phyloP scores from a whole-genome alignment of 1,140 invertebrate genomes.

The Listronotus oregonensis region DNA sequence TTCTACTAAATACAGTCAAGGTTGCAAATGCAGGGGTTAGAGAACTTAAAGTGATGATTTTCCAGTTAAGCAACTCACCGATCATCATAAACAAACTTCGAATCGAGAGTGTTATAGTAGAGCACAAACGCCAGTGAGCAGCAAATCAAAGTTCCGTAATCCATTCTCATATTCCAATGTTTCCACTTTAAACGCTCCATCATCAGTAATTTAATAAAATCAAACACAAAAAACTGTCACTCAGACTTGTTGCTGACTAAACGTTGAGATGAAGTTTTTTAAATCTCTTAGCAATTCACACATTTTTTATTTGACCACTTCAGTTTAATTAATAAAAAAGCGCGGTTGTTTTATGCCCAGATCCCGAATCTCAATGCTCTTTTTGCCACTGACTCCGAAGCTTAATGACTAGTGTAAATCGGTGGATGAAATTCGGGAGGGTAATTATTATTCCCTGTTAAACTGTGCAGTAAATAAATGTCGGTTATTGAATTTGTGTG shows the following conservation, averaged over 20 bases:
- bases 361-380: background rate
- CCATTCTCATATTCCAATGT: constrained; percentile 61
- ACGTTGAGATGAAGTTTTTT: background rate
- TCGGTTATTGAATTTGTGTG: too few species aligned
- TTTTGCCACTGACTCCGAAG: background rate
- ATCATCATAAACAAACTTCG: constrained; percentile 94
- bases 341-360: background rate
- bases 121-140: constrained; percentile 78
- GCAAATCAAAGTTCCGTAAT: constrained; percentile 75
- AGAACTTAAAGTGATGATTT: too few species aligned
- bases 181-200: constrained; percentile 30
- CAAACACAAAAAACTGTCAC: constrained; percentile 1
- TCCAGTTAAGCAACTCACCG: constrained; percentile 67
- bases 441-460: too few species aligned
- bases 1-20: too few species aligned
- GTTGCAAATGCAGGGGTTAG: too few species aligned
- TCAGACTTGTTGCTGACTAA: constrained; percentile 49
- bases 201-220: constrained; percentile 10
- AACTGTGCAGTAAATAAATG: too few species aligned
- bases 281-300: constrained; percentile 6
- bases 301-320: constrained; percentile 3
- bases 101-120: constrained; percentile 88
- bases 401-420: too few species aligned
- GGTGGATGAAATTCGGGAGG: too few species aligned
- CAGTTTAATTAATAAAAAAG: background rate